Base-by-base conservation (phyloP, 2,113 vertebrate genomes). In the Petromus typicus region DNA sequence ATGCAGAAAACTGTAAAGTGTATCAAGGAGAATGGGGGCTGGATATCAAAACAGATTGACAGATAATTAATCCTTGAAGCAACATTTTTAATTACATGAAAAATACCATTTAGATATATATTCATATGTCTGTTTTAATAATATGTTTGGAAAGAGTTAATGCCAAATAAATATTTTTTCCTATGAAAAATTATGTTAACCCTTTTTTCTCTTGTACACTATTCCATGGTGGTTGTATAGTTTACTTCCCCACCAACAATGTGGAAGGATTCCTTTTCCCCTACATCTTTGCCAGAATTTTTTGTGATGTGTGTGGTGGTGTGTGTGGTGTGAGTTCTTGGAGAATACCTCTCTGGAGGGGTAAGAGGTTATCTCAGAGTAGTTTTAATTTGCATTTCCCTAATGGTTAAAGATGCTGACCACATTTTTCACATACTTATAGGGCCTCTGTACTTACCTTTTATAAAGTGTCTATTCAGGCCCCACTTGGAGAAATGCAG, bases 11-110 rank as follows among this genome's bases (percentile, higher is more conserved):
- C 14, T n/a, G 1, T 4, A 83, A 3, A 1, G 27, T 3, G 3
- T 45, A 9, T 48, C 40, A 20, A 8, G 13, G 54, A 45, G 18
- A 22, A 18, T 43, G 13, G 11, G 32, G 18, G 20, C 37, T 17
- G 61, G 1, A 22, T 73, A 63, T 3, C 43, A 20, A 75, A 12
- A 91, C 14, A 76, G 69, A 94, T 54, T 66, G 79, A 37, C 9
- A 89, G 20, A 73, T 45, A 3, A 75, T 88, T 71, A 93, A 64
- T 85, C 30, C 45, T 14, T 84, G 4, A 87, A 11, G 43, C 51
- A 43, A 56, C 5, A 85, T n/a, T n/a, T 90, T 79, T 30, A 79
- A 32, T 80, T 87, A 95, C 73, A 73, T 75, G 89, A 92, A 96
- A 92, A 81, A 86, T 48, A 2, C 4, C 37, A 86, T 32, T 67